Evolutionary conservation across 2,888 invertebrate genomes (phyloP), one percentile per base, ranked within the genome.

Genomic region (Ennomos fuscantarius): DNA sequence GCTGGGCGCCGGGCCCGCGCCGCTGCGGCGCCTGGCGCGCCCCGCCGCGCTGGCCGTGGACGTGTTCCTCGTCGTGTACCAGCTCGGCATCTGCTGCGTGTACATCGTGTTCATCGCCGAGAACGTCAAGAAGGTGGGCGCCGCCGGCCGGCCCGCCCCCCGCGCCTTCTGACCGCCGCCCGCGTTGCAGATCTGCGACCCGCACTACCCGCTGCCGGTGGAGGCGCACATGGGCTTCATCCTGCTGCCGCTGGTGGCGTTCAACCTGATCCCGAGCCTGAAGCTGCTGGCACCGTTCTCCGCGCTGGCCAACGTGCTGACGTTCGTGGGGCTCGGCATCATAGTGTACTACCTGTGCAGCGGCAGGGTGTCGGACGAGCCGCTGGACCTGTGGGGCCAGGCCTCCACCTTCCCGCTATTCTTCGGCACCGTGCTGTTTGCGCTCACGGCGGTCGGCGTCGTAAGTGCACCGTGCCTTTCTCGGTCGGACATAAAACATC

Each of bases 21-120:
- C 82, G 48, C 84, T 97, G 50, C 93, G 94, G 62, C 89, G 87
- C 59, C 93, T 95, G 67, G 94, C 96, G 1, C 89, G 87, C 9
- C 83, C 92, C 15, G 93, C 95, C 40, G 93, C 94, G 86, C 88
- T 87, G 76, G 85, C 94, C 44, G 94, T 95, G 39, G 95, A 95
- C 79, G 85, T 93, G 45, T 96, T 96, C 82, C 92, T 96, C 63
- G 94, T 97, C 69, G 93, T 96, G 48, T 98, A 98, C 75, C 98
- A 98, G 89, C 93, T 98, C 67, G 99, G 99, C 53, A 97, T 98
- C 68, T 99, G 99, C 84, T 98, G 98, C 85, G 98, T 99, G 12
- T 99, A 99, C 84, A 96, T 97, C 37, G 97, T 99, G 0, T 99
- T 99, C 84, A 96, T 99, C 55, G 95, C 98, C 0, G 94, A 94